phyloP scores from a whole-genome alignment of 2,797 vertebrate genomes.

The Anguilla anguilla region DNA sequence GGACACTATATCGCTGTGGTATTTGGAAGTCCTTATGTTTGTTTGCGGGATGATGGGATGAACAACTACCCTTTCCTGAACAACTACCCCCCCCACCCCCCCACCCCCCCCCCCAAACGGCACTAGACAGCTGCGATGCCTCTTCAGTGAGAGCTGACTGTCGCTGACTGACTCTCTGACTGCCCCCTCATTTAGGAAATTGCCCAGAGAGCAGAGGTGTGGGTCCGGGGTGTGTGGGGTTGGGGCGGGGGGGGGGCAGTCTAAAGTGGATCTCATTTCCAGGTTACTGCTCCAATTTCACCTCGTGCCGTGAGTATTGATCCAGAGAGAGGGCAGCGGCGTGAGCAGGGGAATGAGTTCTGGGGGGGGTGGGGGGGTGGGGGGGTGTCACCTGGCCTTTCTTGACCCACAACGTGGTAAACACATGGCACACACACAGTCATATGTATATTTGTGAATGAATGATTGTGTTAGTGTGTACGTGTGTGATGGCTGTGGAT shows the following conservation, averaged over 20 bases:
- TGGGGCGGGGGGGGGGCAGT: background rate
- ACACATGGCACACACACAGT: background rate
- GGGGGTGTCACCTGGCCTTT: background rate
- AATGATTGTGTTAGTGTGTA: background rate
- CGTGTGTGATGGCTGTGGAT: too few relatives aligned
- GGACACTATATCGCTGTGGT: background rate
- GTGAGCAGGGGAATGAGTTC: background rate
- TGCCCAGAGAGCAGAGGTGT: background rate
- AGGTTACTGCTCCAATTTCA: background rate
- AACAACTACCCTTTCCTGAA: background rate
- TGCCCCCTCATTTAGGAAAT: background rate
- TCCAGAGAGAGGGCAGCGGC: background rate
- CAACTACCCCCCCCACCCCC: background rate
- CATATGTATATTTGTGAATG: background rate
- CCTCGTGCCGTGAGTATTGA: slow-evolving; percentile 13
- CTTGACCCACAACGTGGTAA: background rate
- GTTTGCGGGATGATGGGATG: background rate
- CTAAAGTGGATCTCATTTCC: slow-evolving; percentile 13
- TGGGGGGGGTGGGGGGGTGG: background rate
- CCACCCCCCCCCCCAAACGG: background rate
- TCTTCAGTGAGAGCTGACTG: background rate
- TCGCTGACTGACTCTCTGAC: background rate
- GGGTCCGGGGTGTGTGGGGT: background rate
- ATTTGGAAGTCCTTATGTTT: background rate
- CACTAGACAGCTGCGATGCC: background rate